phyloP scores from a whole-genome alignment of 2,888 invertebrate species.

The Lapara coniferarum region DNA sequence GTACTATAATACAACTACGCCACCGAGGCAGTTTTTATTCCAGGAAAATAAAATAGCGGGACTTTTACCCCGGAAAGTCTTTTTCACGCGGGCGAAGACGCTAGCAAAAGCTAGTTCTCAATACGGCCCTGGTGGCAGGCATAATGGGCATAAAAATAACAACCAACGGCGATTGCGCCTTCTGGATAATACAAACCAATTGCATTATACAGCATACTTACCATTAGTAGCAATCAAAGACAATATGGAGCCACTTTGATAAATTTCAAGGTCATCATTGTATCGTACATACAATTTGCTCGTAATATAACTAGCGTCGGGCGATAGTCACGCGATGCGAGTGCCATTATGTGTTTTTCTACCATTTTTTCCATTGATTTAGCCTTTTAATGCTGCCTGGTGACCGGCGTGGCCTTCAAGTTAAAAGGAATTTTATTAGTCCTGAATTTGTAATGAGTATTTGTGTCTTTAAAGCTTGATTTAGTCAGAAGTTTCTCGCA shows the following conservation, averaged over 20 bases:
- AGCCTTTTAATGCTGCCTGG: neutral
- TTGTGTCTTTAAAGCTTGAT: too few relatives aligned
- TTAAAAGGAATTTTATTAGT: neutral
- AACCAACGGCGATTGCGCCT: too few relatives aligned
- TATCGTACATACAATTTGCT: neutral
- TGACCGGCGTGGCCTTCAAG: neutral
- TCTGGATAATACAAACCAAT: neutral
- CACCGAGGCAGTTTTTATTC: too few relatives aligned
- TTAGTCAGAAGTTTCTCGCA: too few relatives aligned
- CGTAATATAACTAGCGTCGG: neutral
- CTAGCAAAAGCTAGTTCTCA: too few relatives aligned
- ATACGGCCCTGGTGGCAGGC: too few relatives aligned
- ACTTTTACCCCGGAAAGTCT: too few relatives aligned
- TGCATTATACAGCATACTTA: neutral
- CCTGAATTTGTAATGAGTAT: too few relatives aligned
- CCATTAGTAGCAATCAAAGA: neutral
- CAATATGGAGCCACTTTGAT: conserved; percentile 9
- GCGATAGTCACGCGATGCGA: conserved; percentile 20
- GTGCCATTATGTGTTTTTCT: neutral
- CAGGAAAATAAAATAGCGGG: too few relatives aligned
- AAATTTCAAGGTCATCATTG: neutral
- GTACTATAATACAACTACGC: too few relatives aligned
- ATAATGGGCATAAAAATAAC: too few relatives aligned
- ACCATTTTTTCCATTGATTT: neutral
- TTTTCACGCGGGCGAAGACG: too few relatives aligned